These are phyloP conservation scores for Cenopis cana DNA, from an alignment of 2,888 invertebrate genomes.

Conservation along the genomic window DNA sequence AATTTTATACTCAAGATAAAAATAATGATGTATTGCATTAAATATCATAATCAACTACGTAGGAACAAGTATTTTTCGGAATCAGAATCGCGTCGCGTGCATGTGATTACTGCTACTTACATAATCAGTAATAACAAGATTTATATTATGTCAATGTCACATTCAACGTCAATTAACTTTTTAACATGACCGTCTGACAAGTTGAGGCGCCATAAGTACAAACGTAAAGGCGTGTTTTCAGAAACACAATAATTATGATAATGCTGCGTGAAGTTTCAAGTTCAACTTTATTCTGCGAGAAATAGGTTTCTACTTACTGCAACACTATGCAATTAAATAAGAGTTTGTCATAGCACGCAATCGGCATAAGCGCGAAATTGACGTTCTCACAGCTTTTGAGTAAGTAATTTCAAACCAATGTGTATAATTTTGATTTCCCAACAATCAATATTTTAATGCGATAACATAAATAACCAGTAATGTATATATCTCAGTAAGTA, in stretches of 20 bases:
- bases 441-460: neutral
- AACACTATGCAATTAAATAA: conserved; percentile 1
- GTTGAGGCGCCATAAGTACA: conserved; percentile 30
- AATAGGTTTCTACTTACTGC: neutral
- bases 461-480: neutral
- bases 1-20: too few species aligned
- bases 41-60: neutral
- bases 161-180: conserved; percentile 20
- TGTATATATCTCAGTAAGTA: neutral
- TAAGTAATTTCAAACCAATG: neutral
- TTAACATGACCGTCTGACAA: conserved; percentile 27
- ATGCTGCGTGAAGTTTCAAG: neutral
- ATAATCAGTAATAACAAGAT: conserved; percentile 25
- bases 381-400: conserved; percentile 6
- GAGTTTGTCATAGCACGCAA: neutral
- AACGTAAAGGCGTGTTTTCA: neutral
- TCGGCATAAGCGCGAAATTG: neutral
- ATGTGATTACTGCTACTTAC: conserved; percentile 22
- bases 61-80: neutral
- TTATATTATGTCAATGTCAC: conserved; percentile 38
- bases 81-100: conserved; percentile 39
- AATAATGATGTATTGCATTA: too few species aligned
- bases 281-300: neutral
- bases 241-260: neutral
- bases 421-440: neutral